Evolutionary conservation across 1,140 invertebrate species (phyloP).

Genomic region (Phocides pigmalion): DNA sequence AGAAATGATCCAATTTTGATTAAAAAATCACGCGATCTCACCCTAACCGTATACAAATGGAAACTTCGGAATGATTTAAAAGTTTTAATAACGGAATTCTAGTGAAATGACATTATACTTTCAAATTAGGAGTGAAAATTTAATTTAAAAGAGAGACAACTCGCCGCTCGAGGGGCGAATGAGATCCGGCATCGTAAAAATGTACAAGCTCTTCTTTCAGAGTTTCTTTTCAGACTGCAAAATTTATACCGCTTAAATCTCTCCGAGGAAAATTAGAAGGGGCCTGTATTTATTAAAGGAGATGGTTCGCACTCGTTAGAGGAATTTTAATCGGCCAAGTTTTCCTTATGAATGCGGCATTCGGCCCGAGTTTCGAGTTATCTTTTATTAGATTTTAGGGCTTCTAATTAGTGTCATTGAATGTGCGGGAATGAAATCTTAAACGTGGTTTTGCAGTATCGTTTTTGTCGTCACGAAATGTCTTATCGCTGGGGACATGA

Average conservation of each 20-base stretch:
- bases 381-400: conserved; percentile 78
- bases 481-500: conserved; percentile 23
- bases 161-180: conserved; percentile 78
- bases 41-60: conserved; percentile 63
- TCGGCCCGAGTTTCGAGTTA: conserved; percentile 69
- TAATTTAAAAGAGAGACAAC: conserved; percentile 84
- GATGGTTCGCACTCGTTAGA: conserved; percentile 78
- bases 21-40: conserved; percentile 80
- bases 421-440: conserved; percentile 71
- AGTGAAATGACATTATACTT: conserved; percentile 85
- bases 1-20: conserved; percentile 82
- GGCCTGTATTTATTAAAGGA: conserved; percentile 80
- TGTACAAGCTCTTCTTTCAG: conserved; percentile 80
- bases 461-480: conserved; percentile 39
- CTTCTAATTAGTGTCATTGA: conserved; percentile 77
- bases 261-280: conserved; percentile 79
- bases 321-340: conserved; percentile 81
- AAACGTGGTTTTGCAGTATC: conserved; percentile 48
- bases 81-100: conserved; percentile 84
- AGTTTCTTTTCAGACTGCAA: conserved; percentile 80
- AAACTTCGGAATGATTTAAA: conserved; percentile 84
- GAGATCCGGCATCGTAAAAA: conserved; percentile 80
- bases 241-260: conserved; percentile 81
- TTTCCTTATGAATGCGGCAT: conserved; percentile 80
- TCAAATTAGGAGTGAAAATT: conserved; percentile 85